phyloP scores from a whole-genome alignment of 2,797 vertebrate genomes.

The Taeniopygia guttata region DNA sequence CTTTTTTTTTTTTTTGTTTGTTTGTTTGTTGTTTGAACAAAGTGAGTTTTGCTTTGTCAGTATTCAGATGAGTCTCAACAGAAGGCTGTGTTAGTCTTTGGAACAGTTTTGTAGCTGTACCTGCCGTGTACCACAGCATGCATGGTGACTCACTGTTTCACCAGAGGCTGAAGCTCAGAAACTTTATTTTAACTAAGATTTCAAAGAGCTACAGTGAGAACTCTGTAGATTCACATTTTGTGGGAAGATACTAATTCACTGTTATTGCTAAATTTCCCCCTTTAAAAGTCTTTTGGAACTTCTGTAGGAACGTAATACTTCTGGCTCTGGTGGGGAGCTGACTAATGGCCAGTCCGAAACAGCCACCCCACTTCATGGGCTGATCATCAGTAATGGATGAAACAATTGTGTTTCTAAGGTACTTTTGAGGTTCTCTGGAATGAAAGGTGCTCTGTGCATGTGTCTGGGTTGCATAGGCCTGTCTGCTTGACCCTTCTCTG shows the following conservation, averaged over 20 bases:
- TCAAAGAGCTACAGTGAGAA: not conserved
- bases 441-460: conserved; percentile 4
- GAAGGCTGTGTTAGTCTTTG: not conserved
- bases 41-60: not conserved
- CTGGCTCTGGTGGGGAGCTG: conserved; percentile 4
- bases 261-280: not conserved
- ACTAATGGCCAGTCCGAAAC: not conserved
- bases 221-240: not conserved
- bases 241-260: not conserved
- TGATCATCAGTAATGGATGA: not conserved
- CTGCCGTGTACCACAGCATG: not conserved
- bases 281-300: conserved; percentile 16
- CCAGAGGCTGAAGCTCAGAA: not conserved
- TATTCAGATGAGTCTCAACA: not conserved
- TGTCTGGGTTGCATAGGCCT: not conserved
- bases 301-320: not conserved
- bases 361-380: not conserved
- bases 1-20: not conserved
- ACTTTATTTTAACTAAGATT: not conserved
- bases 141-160: not conserved
- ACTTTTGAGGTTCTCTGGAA: conserved; percentile 4
- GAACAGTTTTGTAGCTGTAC: not conserved
- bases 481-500: not conserved
- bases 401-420: conserved; percentile 2
- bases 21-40: not conserved